phyloP scores from a whole-genome alignment of 2,888 invertebrate species.

The Machimus atricapillus region DNA sequence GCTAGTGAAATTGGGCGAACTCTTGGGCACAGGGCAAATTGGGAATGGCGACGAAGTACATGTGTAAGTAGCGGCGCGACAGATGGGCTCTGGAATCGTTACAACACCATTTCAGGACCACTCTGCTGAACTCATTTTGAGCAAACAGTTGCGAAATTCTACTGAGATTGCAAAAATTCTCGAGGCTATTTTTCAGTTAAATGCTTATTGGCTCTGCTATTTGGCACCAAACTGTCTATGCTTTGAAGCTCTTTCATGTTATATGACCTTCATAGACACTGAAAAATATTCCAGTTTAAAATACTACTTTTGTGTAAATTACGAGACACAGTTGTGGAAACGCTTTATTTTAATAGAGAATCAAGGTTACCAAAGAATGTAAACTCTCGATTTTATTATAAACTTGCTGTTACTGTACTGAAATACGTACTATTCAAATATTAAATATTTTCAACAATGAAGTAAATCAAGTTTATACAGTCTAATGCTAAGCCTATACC shows the following conservation, averaged over 20 bases:
- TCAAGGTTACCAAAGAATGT: no score
- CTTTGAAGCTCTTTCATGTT: not conserved
- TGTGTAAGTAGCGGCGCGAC: not conserved
- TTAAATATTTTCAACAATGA: no score
- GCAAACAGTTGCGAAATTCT: not conserved
- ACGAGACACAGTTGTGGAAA: no score
- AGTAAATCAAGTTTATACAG: no score
- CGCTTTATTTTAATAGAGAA: no score
- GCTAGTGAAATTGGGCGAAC: not conserved
- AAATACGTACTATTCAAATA: no score
- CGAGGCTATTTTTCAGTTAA: not conserved
- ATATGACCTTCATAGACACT: no score
- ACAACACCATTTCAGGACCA: not conserved
- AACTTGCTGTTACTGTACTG: no score
- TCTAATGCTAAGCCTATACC: no score
- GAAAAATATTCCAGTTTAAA: no score
- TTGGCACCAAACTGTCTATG: not conserved
- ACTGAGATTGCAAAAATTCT: not conserved
- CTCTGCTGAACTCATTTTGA: not conserved
- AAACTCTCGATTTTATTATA: no score
- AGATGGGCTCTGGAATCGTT: not conserved
- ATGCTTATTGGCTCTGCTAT: not conserved
- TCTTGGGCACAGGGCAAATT: not conserved
- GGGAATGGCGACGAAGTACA: not conserved
- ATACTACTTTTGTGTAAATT: no score